Evolutionary conservation across 2,797 vertebrate species (phyloP).

Genomic region (Leptodactylus fallax): DNA sequence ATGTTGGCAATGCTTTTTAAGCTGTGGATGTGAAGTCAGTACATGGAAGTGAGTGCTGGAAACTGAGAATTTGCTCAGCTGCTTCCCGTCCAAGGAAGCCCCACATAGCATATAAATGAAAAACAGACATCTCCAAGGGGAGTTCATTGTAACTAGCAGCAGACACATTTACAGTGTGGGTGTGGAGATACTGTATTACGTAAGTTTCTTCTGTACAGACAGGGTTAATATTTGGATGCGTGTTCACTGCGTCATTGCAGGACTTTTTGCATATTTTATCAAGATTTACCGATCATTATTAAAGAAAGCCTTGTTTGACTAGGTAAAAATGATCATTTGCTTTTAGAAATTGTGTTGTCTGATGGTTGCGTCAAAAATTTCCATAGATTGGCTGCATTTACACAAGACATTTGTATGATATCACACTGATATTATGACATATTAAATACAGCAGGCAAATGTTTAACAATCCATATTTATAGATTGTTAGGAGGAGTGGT

Average conservation of each 20-base stretch:
- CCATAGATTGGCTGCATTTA: background rate
- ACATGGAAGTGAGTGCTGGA: slow-evolving; percentile 22
- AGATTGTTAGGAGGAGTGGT: too few species aligned
- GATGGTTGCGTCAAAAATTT: background rate
- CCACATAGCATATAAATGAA: slow-evolving; percentile 49
- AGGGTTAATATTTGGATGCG: background rate
- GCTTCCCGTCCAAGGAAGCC: slow-evolving; percentile 38
- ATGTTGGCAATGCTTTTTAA: slow-evolving; percentile 28
- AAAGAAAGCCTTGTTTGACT: background rate
- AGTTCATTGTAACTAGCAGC: slow-evolving; percentile 33
- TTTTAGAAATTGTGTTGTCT: background rate
- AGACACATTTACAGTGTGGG: slow-evolving; percentile 39
- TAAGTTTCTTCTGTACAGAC: background rate
- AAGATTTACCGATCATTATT: background rate
- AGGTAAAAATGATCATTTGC: background rate
- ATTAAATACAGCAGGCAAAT: background rate
- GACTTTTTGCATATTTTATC: background rate
- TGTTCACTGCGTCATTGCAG: background rate
- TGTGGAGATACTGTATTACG: slow-evolving; percentile 34
- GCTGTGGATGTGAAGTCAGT: background rate
- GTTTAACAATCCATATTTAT: too few species aligned
- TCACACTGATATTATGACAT: background rate
- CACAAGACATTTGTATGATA: background rate
- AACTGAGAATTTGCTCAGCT: slow-evolving; percentile 43
- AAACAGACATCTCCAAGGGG: slow-evolving; percentile 46